Evolutionary conservation across 30 jellyfish, hydroid and myxozoan genomes (phyloP).

Genomic region (Phacellophora camtschatica): DNA sequence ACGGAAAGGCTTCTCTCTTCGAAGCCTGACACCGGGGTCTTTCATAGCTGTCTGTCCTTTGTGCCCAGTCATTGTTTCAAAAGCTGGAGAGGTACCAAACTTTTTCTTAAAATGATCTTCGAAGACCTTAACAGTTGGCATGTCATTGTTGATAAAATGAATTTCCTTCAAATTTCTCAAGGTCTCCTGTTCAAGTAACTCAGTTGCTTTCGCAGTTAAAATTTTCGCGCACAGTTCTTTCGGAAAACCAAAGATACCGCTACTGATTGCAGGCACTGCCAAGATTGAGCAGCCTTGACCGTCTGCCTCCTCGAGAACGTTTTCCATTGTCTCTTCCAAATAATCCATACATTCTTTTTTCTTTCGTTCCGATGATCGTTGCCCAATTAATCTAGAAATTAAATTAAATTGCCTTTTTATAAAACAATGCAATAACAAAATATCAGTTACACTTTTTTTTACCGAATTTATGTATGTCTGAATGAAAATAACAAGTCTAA

Average conservation of each 20-base stretch:
- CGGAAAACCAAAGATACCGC: constrained; percentile 53
- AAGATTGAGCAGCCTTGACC: background rate
- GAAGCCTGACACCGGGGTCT: background rate
- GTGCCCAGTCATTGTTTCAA: background rate
- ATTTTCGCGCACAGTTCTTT: constrained; percentile 43
- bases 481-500: too few relatives aligned
- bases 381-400: constrained; percentile 15
- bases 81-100: background rate
- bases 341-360: background rate
- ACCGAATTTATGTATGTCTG: too few relatives aligned
- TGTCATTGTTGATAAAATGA: constrained; percentile 32
- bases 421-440: too few relatives aligned
- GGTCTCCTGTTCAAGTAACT: background rate
- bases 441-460: too few relatives aligned
- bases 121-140: constrained; percentile 15
- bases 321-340: background rate
- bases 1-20: background rate
- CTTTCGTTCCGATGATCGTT: background rate
- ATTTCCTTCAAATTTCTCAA: background rate
- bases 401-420: too few relatives aligned
- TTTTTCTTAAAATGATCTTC: background rate
- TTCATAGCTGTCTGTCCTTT: background rate
- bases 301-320: constrained; percentile 16
- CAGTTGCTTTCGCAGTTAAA: background rate
- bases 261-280: constrained; percentile 63